These are phyloP conservation scores for Labroides dimidiatus DNA, from an alignment of 2,797 vertebrate species.

Conservation along the genomic window DNA sequence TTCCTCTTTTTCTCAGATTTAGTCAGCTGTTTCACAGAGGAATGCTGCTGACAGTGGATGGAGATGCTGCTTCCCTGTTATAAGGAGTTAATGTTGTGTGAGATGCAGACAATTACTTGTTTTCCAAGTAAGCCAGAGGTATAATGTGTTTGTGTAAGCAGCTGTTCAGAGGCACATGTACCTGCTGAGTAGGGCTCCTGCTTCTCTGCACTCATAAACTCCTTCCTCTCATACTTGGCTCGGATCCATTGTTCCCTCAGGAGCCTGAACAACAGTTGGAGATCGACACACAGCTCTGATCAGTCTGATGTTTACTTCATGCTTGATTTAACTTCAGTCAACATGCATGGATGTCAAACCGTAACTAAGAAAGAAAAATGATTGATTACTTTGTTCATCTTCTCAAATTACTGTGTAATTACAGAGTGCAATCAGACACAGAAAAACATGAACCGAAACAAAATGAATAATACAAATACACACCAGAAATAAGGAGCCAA, in stretches of 20 bases:
- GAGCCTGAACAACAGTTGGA: conserved; percentile 79
- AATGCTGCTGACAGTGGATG: too few species aligned
- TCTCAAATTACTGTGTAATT: neutral
- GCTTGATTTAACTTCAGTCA: conserved; percentile 20
- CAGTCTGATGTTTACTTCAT: conserved; percentile 32
- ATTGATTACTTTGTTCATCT: neutral
- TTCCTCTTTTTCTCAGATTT: too few species aligned
- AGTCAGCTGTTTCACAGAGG: too few species aligned
- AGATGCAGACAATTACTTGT: conserved; percentile 12
- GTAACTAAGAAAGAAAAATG: neutral
- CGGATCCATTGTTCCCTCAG: conserved; percentile 94
- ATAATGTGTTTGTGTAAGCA: neutral
- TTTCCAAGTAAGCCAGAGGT: conserved; percentile 9
- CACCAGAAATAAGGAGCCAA: too few species aligned
- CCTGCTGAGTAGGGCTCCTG: conserved; percentile 95
- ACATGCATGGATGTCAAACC: neutral
- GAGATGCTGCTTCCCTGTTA: conserved; percentile 5
- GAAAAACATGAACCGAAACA: too few species aligned
- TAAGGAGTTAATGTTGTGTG: conserved; percentile 10
- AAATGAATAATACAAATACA: too few species aligned
- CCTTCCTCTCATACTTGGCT: conserved; percentile 92
- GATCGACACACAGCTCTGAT: conserved; percentile 21
- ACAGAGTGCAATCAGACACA: too few species aligned
- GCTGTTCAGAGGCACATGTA: conserved; percentile 49
- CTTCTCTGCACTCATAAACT: conserved; percentile 87